Base-by-base conservation (phyloP, 2,888 invertebrate genomes). In the Caenorhabditis parvicauda region DNA sequence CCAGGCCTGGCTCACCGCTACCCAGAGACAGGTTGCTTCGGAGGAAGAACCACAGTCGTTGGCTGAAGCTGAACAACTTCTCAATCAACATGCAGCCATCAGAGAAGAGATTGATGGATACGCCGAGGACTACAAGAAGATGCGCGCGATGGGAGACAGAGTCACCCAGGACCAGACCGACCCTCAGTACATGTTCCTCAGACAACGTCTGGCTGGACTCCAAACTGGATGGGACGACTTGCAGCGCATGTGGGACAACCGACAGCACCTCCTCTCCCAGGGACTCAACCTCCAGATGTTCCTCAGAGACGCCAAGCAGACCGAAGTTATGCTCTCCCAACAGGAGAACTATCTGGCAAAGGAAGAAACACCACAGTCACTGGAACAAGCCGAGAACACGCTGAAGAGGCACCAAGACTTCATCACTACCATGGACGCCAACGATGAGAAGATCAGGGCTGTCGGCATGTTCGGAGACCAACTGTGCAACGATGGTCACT, bases 171-270 rank as follows among this genome's bases (percentile, higher is more conserved):
- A 70, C 42, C 70, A 69, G 53, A 92, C 83, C 46, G 98, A 99
- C 85, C 93, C 96, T 41, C 98, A 99, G 83, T 98, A 99, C 85
- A 96, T 99, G 96, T 99, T 99, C 90, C 86, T 99, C 79, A 88
- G 96, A 64, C 95, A 85, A 85, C 88, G 99, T 43, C 86, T 99
- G 72, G 95, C 93, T 86, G 98, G 96, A 0, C 85, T 99, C 52
- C 92, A 95, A 83, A 94, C 95, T 84, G 98, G 98, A 57, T 99
- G 98, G 98, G 92, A 92, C 67, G 98, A 98, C 82, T 86, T 99
- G 61, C 91, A 95, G 81, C 92, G 96, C 85, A 99, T 99, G 98
- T 99, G 98, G 96, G 95, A 93, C 83, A 96, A 95, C 85, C 85
- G 96, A 29, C 95, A 98, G 82, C 90, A 92, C 75, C 85, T 95